Base-by-base conservation (phyloP, 2,113 vertebrate genomes). In the Andinoacara biseriatus region DNA sequence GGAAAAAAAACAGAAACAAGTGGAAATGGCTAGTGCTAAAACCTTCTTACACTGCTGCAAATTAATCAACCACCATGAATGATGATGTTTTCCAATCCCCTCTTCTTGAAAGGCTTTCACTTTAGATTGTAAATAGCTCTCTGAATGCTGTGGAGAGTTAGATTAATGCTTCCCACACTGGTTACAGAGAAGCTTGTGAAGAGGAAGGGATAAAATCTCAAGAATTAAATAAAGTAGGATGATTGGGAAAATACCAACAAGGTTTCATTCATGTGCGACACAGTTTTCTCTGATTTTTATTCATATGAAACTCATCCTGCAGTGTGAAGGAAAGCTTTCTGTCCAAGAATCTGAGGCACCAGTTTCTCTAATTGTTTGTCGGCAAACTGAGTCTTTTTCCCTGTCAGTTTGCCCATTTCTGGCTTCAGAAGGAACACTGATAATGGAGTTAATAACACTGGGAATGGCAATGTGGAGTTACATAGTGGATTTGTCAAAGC, bases 51-150 rank as follows among this genome's bases (percentile, higher is more conserved):
- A 85, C 88, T 79, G 67, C 79, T 77, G 78, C 65, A 81, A 83
- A 93, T 93, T 77, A 91, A 90, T 91, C 60, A 33, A 63, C 83
- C 31, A 13, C 52, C 43, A 24, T 89, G 76, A 92, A 75, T 90
- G 78, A 60, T 81, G 61, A 60, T 79, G 65, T 91, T 89, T 86
- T 82, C 58, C 26, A 84, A 76, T 56, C 78, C 82, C 43, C 65
- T 10, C 46, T 80, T 59, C 17, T 89, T 84, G 76, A 89, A 88
- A 91, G 62, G 76, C 74, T 86, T 89, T 92, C 75, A 62, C 76
- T 88, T 81, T 63, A 79, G 65, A 85, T 88, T 94, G 90, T 91
- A 94, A 94, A 94, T 90, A 81, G 82, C 84, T 87, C 46, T 90
- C 40, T 79, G 84, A 93, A 88, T 84, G 80, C 85, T 87, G 81